phyloP scores from a whole-genome alignment of 2,888 invertebrate species.

The Ectropis crepuscularia region DNA sequence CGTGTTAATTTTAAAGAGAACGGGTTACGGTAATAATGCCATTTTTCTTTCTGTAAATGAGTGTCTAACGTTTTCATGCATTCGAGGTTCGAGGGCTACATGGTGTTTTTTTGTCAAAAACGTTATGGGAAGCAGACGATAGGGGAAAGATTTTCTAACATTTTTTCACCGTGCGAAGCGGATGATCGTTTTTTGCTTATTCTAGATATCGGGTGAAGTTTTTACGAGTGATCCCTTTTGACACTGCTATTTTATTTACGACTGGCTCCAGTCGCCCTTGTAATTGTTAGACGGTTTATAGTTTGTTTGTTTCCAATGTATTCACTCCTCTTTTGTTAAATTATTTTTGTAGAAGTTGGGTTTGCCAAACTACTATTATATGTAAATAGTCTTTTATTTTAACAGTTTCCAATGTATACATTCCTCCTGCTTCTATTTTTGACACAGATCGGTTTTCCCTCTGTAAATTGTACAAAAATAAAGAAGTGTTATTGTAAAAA shows the following conservation, averaged over 20 bases:
- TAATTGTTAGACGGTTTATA: slow-evolving; percentile 43
- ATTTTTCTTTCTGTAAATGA: slow-evolving; percentile 38
- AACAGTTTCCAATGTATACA: too few species aligned
- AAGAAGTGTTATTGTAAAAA: too few species aligned
- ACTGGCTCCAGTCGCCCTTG: slow-evolving; percentile 39
- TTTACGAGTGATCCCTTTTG: slow-evolving; percentile 55
- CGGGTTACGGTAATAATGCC: slow-evolving; percentile 31
- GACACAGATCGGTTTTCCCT: too few species aligned
- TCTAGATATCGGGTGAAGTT: slow-evolving; percentile 47
- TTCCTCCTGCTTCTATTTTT: too few species aligned
- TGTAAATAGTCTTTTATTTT: background rate
- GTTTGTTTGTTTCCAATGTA: slow-evolving; percentile 40
- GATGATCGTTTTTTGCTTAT: slow-evolving; percentile 51
- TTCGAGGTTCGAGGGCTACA: slow-evolving; percentile 6
- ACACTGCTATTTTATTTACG: slow-evolving; percentile 50
- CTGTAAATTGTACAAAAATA: too few species aligned
- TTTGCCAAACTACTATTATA: background rate
- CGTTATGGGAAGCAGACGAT: slow-evolving; percentile 37
- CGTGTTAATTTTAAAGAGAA: slow-evolving; percentile 4
- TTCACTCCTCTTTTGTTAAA: slow-evolving; percentile 9
- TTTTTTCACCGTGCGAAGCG: slow-evolving; percentile 47
- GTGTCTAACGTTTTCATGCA: slow-evolving; percentile 48
- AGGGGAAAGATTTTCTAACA: slow-evolving; percentile 49
- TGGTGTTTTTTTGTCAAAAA: slow-evolving; percentile 40
- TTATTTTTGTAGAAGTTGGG: slow-evolving; percentile 2